Percentiles rank a stretch among this genome's conserved stretches.
phyloP scores from a whole-genome alignment of 2,113 vertebrate species.

The Lampris incognitus region DNA sequence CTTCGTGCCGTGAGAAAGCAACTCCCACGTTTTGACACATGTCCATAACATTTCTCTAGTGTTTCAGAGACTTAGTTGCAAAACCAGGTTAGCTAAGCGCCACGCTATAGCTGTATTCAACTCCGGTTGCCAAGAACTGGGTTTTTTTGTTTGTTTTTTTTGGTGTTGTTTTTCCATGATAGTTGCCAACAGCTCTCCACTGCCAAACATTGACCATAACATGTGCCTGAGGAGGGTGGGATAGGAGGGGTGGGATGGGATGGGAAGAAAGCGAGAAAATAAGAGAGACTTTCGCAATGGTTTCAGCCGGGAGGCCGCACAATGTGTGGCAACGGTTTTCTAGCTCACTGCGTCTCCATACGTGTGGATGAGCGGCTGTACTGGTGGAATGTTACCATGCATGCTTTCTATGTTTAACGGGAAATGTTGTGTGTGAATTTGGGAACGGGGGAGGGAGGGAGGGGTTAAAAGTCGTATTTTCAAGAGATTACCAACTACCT shows the following conservation, averaged over 20 bases:
- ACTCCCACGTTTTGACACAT: conserved; percentile 30
- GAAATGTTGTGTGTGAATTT: conserved; percentile 1
- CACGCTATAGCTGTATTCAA: conserved; percentile 25
- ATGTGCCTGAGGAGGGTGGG: conserved; percentile 73
- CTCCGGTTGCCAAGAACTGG: conserved; percentile 69
- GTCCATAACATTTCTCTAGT: background rate
- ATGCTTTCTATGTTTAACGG: conserved; percentile 52
- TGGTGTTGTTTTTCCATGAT: conserved; percentile 57
- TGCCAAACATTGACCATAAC: conserved; percentile 81
- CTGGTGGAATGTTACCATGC: conserved; percentile 64
- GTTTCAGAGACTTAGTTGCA: conserved; percentile 36
- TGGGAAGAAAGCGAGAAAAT: background rate
- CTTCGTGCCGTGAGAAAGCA: background rate
- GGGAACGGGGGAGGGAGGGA: conserved; percentile 40
- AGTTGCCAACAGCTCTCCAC: conserved; percentile 82
- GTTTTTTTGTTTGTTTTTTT: conserved; percentile 17
- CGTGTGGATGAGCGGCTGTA: conserved; percentile 45
- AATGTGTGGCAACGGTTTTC: conserved; percentile 75
- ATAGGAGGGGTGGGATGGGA: background rate
- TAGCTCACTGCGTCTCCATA: conserved; percentile 57
- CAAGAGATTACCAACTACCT: conserved; percentile 63
- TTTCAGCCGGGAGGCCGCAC: conserved; percentile 59
- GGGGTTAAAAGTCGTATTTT: conserved; percentile 27
- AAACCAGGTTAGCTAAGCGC: conserved; percentile 29
- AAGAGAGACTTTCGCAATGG: background rate